Conservation (phyloP, 2,113 vertebrate species). For the Dermatemys mawii region DNA sequence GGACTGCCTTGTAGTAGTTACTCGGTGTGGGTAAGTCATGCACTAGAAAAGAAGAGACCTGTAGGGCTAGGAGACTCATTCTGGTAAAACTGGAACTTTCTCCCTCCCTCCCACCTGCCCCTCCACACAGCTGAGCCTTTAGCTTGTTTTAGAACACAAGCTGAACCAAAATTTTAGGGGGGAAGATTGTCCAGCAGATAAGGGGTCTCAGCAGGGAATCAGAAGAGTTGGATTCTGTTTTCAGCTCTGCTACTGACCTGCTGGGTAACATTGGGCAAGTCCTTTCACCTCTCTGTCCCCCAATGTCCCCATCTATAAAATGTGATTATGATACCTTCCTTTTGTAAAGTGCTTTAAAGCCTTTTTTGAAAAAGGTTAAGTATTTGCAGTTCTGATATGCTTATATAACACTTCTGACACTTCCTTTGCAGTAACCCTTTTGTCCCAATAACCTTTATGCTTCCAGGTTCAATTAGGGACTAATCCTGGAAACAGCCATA, state of each 20-base stretch:
- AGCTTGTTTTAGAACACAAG: neutral
- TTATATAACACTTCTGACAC: neutral
- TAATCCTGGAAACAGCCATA: neutral
- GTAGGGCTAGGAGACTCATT: neutral
- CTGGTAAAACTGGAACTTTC: neutral
- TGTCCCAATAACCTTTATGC: neutral
- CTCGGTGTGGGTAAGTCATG: neutral
- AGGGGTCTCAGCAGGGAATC: neutral
- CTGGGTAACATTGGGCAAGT: neutral
- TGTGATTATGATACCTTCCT: neutral
- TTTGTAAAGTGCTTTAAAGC: neutral
- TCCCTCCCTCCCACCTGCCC: neutral
- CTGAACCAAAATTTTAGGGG: neutral
- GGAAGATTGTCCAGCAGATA: fast-evolving
- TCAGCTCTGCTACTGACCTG: neutral
- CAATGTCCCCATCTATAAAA: neutral
- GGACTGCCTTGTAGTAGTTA: fast-evolving
- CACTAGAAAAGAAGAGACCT: neutral
- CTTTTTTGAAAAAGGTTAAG: neutral
- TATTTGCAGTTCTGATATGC: neutral
- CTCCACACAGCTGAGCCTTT: neutral
- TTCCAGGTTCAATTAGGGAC: neutral
- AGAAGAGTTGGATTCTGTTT: neutral
- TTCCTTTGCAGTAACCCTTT: neutral
- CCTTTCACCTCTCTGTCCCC: neutral